Evolutionary conservation across 2,888 invertebrate genomes (phyloP).

Genomic region (Melikaiella ostensackeni): DNA sequence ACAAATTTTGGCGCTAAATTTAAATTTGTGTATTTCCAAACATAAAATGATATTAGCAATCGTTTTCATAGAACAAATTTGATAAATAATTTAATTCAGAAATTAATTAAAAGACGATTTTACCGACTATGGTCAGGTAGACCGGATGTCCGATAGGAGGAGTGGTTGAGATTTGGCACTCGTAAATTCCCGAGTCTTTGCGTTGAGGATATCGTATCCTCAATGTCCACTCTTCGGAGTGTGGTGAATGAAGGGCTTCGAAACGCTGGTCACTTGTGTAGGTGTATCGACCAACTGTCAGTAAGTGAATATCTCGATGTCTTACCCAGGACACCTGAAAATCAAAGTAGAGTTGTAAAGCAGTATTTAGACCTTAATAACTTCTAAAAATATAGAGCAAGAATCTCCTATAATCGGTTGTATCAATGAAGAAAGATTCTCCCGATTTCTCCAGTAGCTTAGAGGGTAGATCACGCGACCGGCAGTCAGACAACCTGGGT

Average conservation of each 20-base stretch:
- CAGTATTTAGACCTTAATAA: neutral
- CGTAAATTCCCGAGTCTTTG: slow-evolving; percentile 89
- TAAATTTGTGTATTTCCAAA: no score
- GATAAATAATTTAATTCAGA: no score
- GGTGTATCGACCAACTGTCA: slow-evolving; percentile 87
- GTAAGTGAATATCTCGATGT: slow-evolving; percentile 86
- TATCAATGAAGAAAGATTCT: no score
- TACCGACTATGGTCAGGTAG: slow-evolving; percentile 90
- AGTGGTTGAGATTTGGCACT: slow-evolving; percentile 94
- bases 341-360: neutral
- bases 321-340: slow-evolving; percentile 87
- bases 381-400: no score
- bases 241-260: slow-evolving; percentile 91
- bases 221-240: slow-evolving; percentile 92
- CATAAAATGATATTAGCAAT: no score
- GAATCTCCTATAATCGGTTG: no score
- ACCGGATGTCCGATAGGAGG: slow-evolving; percentile 92
- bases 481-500: no score
- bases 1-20: no score
- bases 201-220: slow-evolving; percentile 86
- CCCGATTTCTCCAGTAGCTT: no score
- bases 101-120: slow-evolving; percentile 72
- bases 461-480: no score
- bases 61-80: no score
- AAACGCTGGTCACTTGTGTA: slow-evolving; percentile 92